These are phyloP conservation scores for Pimpla rufipes DNA, from an alignment of 2,888 invertebrate species.

Conservation along the genomic window DNA sequence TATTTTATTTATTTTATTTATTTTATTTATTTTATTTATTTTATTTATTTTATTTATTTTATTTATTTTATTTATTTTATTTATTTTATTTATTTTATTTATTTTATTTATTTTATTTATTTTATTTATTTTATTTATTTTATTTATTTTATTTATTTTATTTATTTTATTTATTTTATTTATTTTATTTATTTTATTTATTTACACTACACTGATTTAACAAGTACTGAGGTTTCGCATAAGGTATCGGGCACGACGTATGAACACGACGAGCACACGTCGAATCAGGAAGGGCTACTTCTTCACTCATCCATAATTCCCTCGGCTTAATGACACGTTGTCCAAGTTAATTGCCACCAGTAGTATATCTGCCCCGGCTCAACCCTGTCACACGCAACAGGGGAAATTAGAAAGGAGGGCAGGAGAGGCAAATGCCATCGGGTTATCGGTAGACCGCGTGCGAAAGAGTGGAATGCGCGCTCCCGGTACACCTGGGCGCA, in stretches of 20 bases:
- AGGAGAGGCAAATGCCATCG: conserved; percentile 52
- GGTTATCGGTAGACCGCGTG: conserved; percentile 22
- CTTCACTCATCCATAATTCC: conserved; percentile 55
- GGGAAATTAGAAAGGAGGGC: conserved; percentile 62
- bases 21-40: no score
- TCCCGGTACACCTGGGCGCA: background rate
- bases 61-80: background rate
- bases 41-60: no score
- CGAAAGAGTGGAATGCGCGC: background rate
- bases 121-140: no score
- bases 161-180: background rate
- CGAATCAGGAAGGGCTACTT: conserved; percentile 40
- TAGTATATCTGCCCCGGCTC: conserved; percentile 28
- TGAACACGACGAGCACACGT: conserved; percentile 7
- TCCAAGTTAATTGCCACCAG: conserved; percentile 59
- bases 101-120: no score
- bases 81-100: background rate
- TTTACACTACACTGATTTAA: background rate
- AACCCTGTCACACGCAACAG: conserved; percentile 37
- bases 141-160: no score
- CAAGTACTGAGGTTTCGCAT: background rate
- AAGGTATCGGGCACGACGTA: background rate
- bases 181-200: background rate
- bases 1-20: no score
- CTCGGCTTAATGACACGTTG: conserved; percentile 64